Conservation (phyloP, 2,797 vertebrate genomes). For the Malurus splendens region DNA sequence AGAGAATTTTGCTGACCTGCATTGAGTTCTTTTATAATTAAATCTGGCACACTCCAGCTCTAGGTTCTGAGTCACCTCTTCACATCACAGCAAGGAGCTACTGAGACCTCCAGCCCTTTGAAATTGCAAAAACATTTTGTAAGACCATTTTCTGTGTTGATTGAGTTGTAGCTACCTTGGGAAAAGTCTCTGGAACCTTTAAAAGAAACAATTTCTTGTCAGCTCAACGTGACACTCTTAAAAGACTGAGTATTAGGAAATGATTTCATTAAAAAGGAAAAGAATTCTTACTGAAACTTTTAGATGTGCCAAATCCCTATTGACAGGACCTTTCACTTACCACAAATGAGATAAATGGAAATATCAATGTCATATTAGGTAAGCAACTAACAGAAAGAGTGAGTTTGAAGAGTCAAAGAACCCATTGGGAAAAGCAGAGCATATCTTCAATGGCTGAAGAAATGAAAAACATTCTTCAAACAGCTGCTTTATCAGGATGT, state of each 20-base stretch:
- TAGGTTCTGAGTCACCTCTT: conserved; percentile 16
- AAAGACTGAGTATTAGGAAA: conserved; percentile 46
- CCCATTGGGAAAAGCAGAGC: conserved; percentile 14
- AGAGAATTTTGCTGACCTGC: not conserved
- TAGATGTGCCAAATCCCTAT: conserved; percentile 31
- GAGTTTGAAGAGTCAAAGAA: conserved; percentile 42
- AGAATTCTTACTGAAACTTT: conserved; percentile 36
- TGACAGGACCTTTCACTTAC: conserved; percentile 41
- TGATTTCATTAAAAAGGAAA: conserved; percentile 38
- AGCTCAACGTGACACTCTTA: conserved; percentile 13
- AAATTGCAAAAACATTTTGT: conserved; percentile 25
- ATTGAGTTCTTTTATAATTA: not conserved
- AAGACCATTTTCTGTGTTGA: conserved; percentile 3
- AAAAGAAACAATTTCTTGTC: conserved; percentile 35
- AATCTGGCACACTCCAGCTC: not conserved
- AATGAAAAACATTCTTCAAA: conserved; percentile 55
- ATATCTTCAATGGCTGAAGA: conserved; percentile 33
- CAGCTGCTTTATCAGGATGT: not conserved
- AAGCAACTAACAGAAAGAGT: conserved; percentile 45
- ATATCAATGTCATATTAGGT: conserved; percentile 53
- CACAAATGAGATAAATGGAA: conserved; percentile 47
- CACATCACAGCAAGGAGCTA: not conserved
- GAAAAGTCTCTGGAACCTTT: conserved; percentile 35
- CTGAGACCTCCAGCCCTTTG: not conserved
- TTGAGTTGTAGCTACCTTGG: conserved; percentile 25